Percentiles rank a stretch among this genome's conserved stretches.
These are phyloP conservation scores for Leptopilina myrica DNA, from an alignment of 2,888 invertebrate species.

Conservation along the genomic window DNA sequence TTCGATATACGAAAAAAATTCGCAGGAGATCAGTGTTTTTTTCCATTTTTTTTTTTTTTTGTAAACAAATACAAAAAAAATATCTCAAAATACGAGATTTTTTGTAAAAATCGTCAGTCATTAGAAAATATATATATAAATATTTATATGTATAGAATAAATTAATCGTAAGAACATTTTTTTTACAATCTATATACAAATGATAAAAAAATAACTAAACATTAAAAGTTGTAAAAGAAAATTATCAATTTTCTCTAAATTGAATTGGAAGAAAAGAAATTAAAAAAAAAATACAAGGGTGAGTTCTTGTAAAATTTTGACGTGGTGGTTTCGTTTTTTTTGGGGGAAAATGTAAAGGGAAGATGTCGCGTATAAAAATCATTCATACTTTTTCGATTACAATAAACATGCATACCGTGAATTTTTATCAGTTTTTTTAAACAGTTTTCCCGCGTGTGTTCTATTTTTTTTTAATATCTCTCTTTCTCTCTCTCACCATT, in stretches of 20 bases:
- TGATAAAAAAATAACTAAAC: constrained; percentile 42
- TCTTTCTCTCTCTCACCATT: constrained; percentile 18
- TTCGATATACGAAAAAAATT: constrained; percentile 31
- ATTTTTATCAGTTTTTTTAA: constrained; percentile 51
- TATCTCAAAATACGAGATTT: constrained; percentile 26
- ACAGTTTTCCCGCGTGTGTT: constrained; percentile 50
- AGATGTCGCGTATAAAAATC: constrained; percentile 50
- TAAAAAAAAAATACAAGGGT: constrained; percentile 4
- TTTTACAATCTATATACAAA: constrained; percentile 54
- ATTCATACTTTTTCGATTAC: constrained; percentile 48
- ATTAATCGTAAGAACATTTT: constrained; percentile 46
- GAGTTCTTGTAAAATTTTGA: constrained; percentile 8
- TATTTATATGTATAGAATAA: constrained; percentile 46
- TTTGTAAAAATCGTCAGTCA: constrained; percentile 18
- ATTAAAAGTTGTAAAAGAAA: constrained; percentile 1
- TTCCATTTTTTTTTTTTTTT: neutral
- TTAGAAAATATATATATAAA: neutral
- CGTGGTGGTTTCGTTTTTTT: too few relatives aligned
- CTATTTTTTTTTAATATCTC: constrained; percentile 16
- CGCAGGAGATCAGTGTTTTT: constrained; percentile 33
- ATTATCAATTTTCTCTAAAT: too few relatives aligned
- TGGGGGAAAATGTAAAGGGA: constrained; percentile 22
- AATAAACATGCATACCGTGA: constrained; percentile 47
- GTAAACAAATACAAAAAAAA: neutral
- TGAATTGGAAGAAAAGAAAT: too few relatives aligned